Evolutionary conservation across 92 coral and sea anemone species (phyloP), one percentile per base, ranked within the genome.

Genomic region (Heliopora coerulea): DNA sequence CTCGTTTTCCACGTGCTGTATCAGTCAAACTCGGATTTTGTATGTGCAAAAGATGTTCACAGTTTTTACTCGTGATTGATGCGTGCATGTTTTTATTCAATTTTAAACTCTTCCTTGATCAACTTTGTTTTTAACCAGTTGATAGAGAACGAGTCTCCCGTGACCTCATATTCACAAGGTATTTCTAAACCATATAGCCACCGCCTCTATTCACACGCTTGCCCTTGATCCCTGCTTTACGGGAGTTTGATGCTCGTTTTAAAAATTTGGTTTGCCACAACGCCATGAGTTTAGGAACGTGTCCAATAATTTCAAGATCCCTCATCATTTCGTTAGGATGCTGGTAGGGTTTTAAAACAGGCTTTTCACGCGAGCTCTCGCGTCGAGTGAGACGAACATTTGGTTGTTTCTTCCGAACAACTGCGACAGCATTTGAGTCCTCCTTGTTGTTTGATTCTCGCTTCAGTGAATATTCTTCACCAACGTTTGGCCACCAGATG

Each of bases 371-470:
- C 17, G 4, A 18, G 23, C 58, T 52, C 17, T 52, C 27, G n/a
- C n/a, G n/a, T n/a, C n/a, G n/a, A n/a, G n/a, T n/a, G n/a, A n/a
- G n/a, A n/a, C n/a, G n/a, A n/a, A n/a, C n/a, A n/a, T n/a, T n/a
- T n/a, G n/a, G n/a, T n/a, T n/a, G n/a, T n/a, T n/a, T n/a, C n/a
- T n/a, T n/a, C 6, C 58, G 58, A 52, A 52, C 58, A 52, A 52
- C 58, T 4, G 58, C 58, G 27, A 52, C 27, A 3, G 58, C 58
- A 52, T 52, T 52, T 6, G 58, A 5, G 48, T 69, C 76, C 19
- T 69, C 39, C 76, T 69, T 69, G 26, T 69, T 69, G 21, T 42
- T 58, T 18, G 76, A 60, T 35, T 69, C 76, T 21, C 76, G 76
- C 56, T 69, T 69, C 15, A 69, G 56, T 8, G 34, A 54, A 50